phyloP scores from a whole-genome alignment of 2,113 vertebrate genomes.

The Charina bottae region DNA sequence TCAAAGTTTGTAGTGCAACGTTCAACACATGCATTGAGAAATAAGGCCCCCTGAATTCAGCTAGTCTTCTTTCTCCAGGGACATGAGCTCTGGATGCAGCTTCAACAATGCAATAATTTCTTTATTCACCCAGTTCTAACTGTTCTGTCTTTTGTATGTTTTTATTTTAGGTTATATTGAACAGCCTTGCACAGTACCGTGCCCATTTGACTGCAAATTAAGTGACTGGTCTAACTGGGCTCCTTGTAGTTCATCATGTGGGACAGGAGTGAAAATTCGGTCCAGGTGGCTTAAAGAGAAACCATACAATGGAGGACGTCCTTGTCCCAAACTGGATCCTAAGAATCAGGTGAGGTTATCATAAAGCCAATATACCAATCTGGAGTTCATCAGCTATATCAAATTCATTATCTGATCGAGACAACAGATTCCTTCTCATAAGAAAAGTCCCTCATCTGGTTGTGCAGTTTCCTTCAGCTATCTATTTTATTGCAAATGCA shows the following conservation, averaged over 20 bases:
- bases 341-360: slow-evolving; percentile 92
- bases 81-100: background rate
- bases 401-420: background rate
- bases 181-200: slow-evolving; percentile 87
- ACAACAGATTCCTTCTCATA: background rate
- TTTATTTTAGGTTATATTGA: slow-evolving; percentile 85
- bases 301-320: slow-evolving; percentile 93
- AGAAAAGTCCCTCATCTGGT: too few species aligned
- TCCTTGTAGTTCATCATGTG: slow-evolving; percentile 89
- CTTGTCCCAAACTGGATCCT: slow-evolving; percentile 93
- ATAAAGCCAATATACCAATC: slow-evolving; percentile 9
- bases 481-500: background rate
- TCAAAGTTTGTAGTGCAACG: background rate
- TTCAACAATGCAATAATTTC: background rate
- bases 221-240: slow-evolving; percentile 95
- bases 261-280: slow-evolving; percentile 86
- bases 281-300: slow-evolving; percentile 96
- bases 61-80: background rate
- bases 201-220: slow-evolving; percentile 95
- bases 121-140: accelerated
- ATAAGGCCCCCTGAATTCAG: background rate
- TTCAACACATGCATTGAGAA: background rate
- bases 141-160: slow-evolving; percentile 35
- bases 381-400: background rate
- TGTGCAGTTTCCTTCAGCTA: background rate